A percentile compares a stretch with the other conserved stretches of the same genome.
These are phyloP conservation scores for Myotis vivesi DNA, from an alignment of 2,797 vertebrate species.

Conservation along the genomic window DNA sequence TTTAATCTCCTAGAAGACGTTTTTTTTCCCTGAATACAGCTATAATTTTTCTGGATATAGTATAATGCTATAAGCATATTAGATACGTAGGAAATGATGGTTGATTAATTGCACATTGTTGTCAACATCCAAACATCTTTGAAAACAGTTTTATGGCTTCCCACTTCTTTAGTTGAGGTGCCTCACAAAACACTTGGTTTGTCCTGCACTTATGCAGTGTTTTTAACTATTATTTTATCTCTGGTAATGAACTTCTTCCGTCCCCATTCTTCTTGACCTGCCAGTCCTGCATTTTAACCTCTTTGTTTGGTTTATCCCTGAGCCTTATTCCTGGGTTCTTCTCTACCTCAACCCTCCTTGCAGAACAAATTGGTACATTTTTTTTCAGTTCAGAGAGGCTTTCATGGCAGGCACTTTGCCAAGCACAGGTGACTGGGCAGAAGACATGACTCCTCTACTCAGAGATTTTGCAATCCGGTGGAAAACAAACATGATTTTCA, in stretches of 20 bases:
- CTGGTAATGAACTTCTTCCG: background rate
- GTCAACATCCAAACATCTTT: slow-evolving; percentile 17
- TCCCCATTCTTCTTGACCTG: background rate
- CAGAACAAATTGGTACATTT: background rate
- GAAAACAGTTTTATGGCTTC: slow-evolving; percentile 7
- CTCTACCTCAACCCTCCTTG: background rate
- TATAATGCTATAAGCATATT: background rate
- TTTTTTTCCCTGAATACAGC: background rate
- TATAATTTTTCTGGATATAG: background rate
- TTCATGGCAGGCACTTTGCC: background rate
- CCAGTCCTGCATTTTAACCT: background rate
- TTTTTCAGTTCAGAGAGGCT: background rate
- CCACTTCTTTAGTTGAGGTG: background rate
- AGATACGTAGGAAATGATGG: background rate
- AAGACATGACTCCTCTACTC: background rate
- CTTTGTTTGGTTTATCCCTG: background rate
- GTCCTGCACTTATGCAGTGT: background rate
- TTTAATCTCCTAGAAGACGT: background rate
- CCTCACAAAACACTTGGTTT: background rate
- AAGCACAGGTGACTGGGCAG: background rate
- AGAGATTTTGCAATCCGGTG: background rate
- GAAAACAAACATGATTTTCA: background rate
- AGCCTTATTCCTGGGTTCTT: background rate
- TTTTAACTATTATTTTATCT: slow-evolving; percentile 10
- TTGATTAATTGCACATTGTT: background rate